Conservation (phyloP, 2,113 vertebrate genomes). For the Abramis brama region DNA sequence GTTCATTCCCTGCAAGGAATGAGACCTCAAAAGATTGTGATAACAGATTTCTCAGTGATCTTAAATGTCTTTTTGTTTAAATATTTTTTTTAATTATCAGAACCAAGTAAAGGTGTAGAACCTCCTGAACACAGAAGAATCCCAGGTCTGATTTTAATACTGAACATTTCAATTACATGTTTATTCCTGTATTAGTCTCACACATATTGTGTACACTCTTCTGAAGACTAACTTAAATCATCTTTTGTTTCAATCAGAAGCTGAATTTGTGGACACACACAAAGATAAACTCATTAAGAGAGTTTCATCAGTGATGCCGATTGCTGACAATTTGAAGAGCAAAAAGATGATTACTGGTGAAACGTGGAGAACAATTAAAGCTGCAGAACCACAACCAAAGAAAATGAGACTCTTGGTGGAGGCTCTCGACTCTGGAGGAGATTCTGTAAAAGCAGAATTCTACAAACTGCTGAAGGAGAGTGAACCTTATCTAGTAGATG, state of each 20-base stretch:
- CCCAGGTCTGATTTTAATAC: neutral
- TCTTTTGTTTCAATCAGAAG: neutral
- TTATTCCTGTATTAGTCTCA: neutral
- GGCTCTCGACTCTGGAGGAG: slow-evolving; percentile 2
- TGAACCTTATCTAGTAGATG: neutral
- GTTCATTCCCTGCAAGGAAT: no score
- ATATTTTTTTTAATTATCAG: neutral
- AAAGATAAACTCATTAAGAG: slow-evolving; percentile 4
- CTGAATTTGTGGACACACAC: slow-evolving; percentile 22
- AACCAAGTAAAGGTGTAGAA: neutral
- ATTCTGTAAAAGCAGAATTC: slow-evolving; percentile 28
- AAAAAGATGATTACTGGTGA: neutral
- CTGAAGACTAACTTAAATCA: neutral
- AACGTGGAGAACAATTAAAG: neutral
- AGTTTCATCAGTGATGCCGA: slow-evolving; percentile 32
- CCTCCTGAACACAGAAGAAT: neutral
- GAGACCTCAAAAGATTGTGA: no score
- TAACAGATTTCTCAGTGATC: no score
- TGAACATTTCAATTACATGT: neutral
- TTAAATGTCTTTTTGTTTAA: no score
- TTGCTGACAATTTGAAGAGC: slow-evolving; percentile 23
- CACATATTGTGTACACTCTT: neutral
- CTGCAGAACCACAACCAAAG: accelerated
- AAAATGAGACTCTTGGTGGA: slow-evolving; percentile 29
- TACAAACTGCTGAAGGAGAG: slow-evolving; percentile 10